Conservation (phyloP, 2,113 vertebrate genomes). For the Rana temporaria region DNA sequence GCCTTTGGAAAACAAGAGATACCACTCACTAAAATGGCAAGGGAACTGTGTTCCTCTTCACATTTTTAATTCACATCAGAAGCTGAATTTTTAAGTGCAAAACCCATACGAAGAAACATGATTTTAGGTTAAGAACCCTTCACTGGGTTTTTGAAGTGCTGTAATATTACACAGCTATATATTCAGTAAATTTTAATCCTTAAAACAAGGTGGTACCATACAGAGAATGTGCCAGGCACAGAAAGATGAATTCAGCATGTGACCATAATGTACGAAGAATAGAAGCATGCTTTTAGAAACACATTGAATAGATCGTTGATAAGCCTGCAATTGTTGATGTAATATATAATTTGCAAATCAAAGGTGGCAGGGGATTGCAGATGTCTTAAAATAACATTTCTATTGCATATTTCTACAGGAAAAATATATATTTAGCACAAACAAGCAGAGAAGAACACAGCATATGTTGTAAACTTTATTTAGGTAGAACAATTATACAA, state of each 20-base stretch:
- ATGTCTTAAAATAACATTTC: background rate
- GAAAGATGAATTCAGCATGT: background rate
- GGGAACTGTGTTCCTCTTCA: constrained; percentile 50
- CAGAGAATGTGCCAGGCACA: constrained; percentile 1
- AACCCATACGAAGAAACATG: constrained; percentile 50
- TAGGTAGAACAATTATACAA: too few species aligned
- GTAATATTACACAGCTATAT: constrained; percentile 39
- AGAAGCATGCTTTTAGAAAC: background rate
- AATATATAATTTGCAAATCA: constrained; percentile 8
- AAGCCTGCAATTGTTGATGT: background rate
- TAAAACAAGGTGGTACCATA: background rate
- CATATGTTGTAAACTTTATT: too few species aligned
- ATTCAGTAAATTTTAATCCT: background rate
- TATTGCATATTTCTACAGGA: background rate
- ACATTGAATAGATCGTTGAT: background rate
- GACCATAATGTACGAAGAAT: background rate
- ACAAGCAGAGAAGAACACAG: too few species aligned
- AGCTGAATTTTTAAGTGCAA: constrained; percentile 52
- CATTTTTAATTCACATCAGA: constrained; percentile 56
- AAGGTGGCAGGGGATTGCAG: background rate
- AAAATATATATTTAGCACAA: too few species aligned
- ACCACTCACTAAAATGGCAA: constrained; percentile 53
- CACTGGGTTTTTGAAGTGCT: constrained; percentile 45
- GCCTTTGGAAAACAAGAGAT: constrained; percentile 53
- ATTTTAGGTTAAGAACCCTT: constrained; percentile 55